A percentile compares a stretch with the other conserved stretches of the same genome.
phyloP scores from a whole-genome alignment of 2,797 vertebrate species.

The Simalia tracyae region DNA sequence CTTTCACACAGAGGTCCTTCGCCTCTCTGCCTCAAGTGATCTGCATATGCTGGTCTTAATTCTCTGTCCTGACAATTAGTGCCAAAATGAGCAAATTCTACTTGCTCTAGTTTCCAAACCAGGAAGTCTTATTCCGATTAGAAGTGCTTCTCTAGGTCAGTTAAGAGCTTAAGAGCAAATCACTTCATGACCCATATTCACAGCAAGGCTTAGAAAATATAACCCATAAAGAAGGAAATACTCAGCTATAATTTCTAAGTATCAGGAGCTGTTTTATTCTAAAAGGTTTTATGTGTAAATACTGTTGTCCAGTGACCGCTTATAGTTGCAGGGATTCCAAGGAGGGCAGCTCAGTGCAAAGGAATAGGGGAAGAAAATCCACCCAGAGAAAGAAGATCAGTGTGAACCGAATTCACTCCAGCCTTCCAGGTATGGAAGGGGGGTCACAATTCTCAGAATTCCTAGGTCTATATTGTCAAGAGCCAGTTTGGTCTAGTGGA shows the following conservation, averaged over 20 bases:
- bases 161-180: conserved; percentile 16
- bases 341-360: background rate
- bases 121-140: background rate
- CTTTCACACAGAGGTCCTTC: conserved; percentile 18
- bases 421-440: too few species aligned
- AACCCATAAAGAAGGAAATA: too few species aligned
- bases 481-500: too few species aligned
- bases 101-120: background rate
- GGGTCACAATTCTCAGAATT: too few species aligned
- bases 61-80: background rate
- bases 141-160: background rate
- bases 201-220: conserved; percentile 17
- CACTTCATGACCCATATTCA: conserved; percentile 22
- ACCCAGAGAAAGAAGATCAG: background rate
- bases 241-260: conserved; percentile 17
- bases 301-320: background rate
- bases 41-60: background rate
- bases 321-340: background rate
- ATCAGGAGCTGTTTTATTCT: background rate
- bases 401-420: background rate
- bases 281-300: background rate
- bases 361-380: background rate
- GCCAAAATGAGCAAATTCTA: background rate
- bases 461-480: too few species aligned
- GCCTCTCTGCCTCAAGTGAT: background rate